Evolutionary conservation across 2,113 vertebrate genomes (phyloP).

Genomic region (Eidolon helvum): DNA sequence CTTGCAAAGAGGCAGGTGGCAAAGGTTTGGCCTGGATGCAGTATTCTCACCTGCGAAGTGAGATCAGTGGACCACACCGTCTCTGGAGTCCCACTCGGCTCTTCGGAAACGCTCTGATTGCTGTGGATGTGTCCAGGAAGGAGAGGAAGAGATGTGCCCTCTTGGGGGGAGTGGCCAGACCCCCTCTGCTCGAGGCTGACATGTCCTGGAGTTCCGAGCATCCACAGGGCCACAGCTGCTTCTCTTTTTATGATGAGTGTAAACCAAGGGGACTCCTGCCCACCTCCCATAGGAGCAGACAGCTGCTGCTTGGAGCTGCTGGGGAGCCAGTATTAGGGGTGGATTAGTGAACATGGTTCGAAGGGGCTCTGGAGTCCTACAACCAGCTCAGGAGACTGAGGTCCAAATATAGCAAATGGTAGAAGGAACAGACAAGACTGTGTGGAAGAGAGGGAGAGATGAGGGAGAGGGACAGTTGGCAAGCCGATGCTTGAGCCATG

Average conservation of each 20-base stretch:
- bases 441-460: background rate
- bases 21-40: background rate
- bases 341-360: slow-evolving; percentile 74
- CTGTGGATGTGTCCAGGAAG: background rate
- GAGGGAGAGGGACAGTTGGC: background rate
- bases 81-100: background rate
- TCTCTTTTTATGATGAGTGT: slow-evolving; percentile 18
- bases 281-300: slow-evolving; percentile 53
- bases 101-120: background rate
- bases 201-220: background rate
- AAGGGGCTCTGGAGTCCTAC: slow-evolving; percentile 77
- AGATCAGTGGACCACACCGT: background rate
- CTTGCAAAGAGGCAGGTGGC: background rate
- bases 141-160: background rate
- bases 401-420: slow-evolving; percentile 76
- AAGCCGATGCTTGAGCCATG: slow-evolving; percentile 47
- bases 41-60: background rate
- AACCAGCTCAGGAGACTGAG: slow-evolving; percentile 72
- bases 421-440: slow-evolving; percentile 18
- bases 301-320: slow-evolving; percentile 58
- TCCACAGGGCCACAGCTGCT: slow-evolving; percentile 6
- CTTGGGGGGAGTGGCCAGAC: background rate
- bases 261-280: slow-evolving; percentile 37
- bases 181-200: background rate
- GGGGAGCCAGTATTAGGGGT: slow-evolving; percentile 73